Evolutionary conservation across 2,888 invertebrate genomes (phyloP).

Genomic region (Hirtodrosophila cameraria): DNA sequence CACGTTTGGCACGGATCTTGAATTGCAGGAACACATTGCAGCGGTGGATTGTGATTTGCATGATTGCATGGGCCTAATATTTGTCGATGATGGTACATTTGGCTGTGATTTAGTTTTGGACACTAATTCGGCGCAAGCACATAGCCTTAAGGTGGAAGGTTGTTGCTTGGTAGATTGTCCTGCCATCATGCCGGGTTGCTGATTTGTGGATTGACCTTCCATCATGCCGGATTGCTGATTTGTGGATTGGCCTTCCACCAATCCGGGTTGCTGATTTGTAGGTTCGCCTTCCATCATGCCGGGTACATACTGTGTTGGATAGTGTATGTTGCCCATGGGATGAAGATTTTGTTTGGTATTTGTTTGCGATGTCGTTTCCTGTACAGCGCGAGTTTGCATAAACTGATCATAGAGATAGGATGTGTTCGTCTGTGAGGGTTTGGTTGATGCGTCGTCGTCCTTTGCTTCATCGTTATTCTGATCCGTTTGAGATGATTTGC

Average conservation of each 20-base stretch:
- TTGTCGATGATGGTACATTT: constrained; percentile 11
- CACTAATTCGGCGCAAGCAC: too few species aligned
- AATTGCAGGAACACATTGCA: background rate
- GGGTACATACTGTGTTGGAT: constrained; percentile 38
- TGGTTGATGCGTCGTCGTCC: background rate
- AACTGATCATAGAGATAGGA: constrained; percentile 31
- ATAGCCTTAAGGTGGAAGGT: too few species aligned
- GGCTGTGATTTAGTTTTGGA: constrained; percentile 16
- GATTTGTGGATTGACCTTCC: too few species aligned
- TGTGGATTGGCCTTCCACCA: too few species aligned
- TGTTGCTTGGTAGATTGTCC: too few species aligned
- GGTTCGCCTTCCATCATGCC: too few species aligned
- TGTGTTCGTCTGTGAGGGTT: constrained; percentile 39
- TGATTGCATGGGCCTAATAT: background rate
- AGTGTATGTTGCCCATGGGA: constrained; percentile 21
- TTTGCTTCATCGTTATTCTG: background rate
- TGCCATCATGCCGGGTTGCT: too few species aligned
- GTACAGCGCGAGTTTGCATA: background rate
- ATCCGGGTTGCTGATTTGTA: too few species aligned
- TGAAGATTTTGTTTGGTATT: background rate
- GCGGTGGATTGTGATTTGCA: too few species aligned
- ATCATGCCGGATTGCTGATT: too few species aligned
- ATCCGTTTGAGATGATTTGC: constrained; percentile 34
- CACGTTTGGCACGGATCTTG: constrained; percentile 6
- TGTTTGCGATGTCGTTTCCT: constrained; percentile 27